Percentiles rank a stretch among this genome's conserved stretches.
phyloP scores from a whole-genome alignment of 2,113 vertebrate genomes.

The Pollachius pollachius region DNA sequence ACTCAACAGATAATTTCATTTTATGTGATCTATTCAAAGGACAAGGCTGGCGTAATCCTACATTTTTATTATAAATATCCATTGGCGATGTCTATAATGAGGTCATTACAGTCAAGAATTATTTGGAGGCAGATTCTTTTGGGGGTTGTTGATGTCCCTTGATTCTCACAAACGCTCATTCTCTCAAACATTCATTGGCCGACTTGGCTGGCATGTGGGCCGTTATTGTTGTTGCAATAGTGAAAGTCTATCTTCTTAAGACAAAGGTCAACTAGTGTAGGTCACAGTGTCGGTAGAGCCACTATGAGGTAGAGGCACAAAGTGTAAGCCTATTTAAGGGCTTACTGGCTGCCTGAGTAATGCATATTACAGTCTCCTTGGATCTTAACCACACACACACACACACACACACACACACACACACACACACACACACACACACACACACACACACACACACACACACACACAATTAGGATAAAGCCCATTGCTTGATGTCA shows the following conservation, averaged over 20 bases:
- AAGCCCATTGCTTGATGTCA: too few species aligned
- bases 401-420: neutral
- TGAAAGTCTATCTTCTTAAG: conserved; percentile 33
- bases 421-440: too few species aligned
- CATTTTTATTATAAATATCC: too few species aligned
- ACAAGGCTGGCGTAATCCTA: neutral
- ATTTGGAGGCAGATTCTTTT: neutral
- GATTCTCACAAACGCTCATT: neutral
- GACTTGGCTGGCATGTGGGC: neutral
- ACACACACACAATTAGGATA: too few species aligned
- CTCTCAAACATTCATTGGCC: neutral
- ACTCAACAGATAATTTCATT: conserved; percentile 5
- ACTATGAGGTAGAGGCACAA: too few species aligned
- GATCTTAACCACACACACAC: conserved; percentile 11
- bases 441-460: too few species aligned
- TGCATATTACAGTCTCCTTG: too few species aligned
- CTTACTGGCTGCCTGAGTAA: too few species aligned
- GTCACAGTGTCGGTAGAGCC: conserved; percentile 18
- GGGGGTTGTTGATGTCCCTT: neutral
- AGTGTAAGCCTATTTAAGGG: too few species aligned
- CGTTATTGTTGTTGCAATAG: conserved; percentile 18
- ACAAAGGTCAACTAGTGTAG: conserved; percentile 29
- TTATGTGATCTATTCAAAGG: too few species aligned
- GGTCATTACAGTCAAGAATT: too few species aligned
- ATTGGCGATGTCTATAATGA: too few species aligned